These are phyloP conservation scores for Corythaeola cristata DNA, from an alignment of 2,113 vertebrate genomes.

Conservation along the genomic window DNA sequence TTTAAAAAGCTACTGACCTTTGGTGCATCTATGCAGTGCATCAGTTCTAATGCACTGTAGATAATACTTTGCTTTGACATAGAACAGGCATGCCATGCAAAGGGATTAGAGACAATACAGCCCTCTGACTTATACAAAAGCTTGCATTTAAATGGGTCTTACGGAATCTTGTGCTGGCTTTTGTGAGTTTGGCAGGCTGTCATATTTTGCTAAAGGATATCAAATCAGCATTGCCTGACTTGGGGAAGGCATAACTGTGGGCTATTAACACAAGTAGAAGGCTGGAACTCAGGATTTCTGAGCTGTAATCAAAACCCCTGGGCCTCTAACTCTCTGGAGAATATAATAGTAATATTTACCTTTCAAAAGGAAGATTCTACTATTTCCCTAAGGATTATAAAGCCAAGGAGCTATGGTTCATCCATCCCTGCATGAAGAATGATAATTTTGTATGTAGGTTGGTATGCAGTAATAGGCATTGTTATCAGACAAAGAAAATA, in stretches of 20 bases:
- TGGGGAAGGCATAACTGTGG: neutral
- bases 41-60: neutral
- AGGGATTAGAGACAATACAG: neutral
- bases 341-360: neutral
- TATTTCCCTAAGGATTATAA: neutral
- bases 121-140: neutral
- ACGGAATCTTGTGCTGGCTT: neutral
- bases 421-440: neutral
- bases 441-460: neutral
- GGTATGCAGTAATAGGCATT: neutral
- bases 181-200: neutral
- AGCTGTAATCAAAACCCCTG: neutral
- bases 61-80: conserved; percentile 14
- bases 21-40: neutral
- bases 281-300: neutral
- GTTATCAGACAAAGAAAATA: neutral
- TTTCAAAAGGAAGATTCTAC: neutral
- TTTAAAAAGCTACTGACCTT: neutral
- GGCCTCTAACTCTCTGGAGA: neutral
- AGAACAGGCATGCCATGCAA: neutral
- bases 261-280: neutral
- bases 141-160: neutral
- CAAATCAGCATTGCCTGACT: neutral
- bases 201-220: neutral
- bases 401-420: neutral